Evolutionary conservation across 2,797 vertebrate genomes (phyloP), one percentile per base, ranked within the genome.

Genomic region (Rhinella marina): DNA sequence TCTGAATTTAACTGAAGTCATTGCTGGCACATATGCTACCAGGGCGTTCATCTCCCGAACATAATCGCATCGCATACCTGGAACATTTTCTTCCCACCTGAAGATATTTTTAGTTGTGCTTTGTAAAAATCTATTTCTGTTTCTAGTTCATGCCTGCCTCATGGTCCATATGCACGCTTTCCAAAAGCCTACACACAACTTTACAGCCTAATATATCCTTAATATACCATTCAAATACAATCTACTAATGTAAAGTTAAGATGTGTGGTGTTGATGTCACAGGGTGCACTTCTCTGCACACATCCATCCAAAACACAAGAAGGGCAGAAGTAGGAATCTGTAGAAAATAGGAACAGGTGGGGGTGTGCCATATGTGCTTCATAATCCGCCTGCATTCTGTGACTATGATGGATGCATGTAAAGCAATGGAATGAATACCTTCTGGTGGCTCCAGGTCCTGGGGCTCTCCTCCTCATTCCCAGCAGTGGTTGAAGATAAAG

Each of bases 51-150:
- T 68, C 21, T 27, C 19, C 52, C 9, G 57, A 73, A 73, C 57
- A 76, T 27, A 32, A 73, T 59, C 17, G 14, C 27, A 25, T 73
- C 50, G 27, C n/a, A 75, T 77, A 75, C 72, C 29, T 41, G 72
- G 82, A 56, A n/a, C 68, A 76, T 76, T 61, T 72, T 85, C 72
- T 76, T 85, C 72, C 57, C 72, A 85, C 72, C 83, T 77, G 21
- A 27, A 77, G 61, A 61, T 85, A 85, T 62, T 85, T 85, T 76
- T 85, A 85, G 83, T 48, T 27, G 16, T 84, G 83, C 62, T 76
- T 61, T 84, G 56, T 11, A 62, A 48, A 48, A 76, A 57, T 52
- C 83, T 62, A 62, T 85, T 85, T 48, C 57, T 77, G 72, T 19
- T 68, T 25, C 72, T 52, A 77, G 75, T 52, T 77, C 12, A 54